Percentiles rank a stretch among this genome's conserved stretches.
Evolutionary conservation across 2,888 invertebrate genomes (phyloP).

Genomic region (Tricholauxania praeusta): DNA sequence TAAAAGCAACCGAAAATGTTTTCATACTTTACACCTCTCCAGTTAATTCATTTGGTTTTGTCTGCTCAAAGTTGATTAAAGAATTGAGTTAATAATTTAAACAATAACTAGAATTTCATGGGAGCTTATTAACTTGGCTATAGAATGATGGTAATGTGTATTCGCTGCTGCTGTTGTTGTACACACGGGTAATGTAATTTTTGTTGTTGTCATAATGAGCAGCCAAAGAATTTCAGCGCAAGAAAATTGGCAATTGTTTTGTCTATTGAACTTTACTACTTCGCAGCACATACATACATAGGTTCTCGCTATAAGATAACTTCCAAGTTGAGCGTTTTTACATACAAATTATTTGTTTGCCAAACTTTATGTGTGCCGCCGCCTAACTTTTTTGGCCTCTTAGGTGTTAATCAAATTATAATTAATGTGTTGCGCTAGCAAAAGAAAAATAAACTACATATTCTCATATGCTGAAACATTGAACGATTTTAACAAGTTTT

Average conservation of each 20-base stretch:
- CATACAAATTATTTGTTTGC: neutral
- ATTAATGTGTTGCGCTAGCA: constrained; percentile 1
- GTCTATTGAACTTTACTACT: neutral
- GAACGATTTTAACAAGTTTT: too few relatives aligned
- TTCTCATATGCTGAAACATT: too few relatives aligned
- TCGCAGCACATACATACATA: too few relatives aligned
- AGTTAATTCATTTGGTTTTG: neutral
- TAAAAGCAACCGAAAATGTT: neutral
- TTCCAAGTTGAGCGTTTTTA: too few relatives aligned
- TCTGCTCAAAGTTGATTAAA: neutral
- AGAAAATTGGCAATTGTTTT: constrained; percentile 31
- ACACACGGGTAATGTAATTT: too few relatives aligned
- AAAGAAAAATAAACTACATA: too few relatives aligned
- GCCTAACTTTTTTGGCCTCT: neutral
- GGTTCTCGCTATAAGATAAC: too few relatives aligned
- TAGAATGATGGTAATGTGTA: neutral
- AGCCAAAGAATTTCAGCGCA: too few relatives aligned
- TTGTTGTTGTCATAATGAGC: too few relatives aligned
- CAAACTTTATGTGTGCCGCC: neutral
- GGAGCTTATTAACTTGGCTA: constrained; percentile 22
- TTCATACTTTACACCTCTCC: neutral
- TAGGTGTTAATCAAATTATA: constrained; percentile 28
- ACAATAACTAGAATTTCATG: constrained; percentile 40
- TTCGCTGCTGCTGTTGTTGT: neutral
- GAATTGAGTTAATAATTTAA: constrained; percentile 31